Conservation (phyloP, 2,888 invertebrate species). For the Tetrapedia diversipes region DNA sequence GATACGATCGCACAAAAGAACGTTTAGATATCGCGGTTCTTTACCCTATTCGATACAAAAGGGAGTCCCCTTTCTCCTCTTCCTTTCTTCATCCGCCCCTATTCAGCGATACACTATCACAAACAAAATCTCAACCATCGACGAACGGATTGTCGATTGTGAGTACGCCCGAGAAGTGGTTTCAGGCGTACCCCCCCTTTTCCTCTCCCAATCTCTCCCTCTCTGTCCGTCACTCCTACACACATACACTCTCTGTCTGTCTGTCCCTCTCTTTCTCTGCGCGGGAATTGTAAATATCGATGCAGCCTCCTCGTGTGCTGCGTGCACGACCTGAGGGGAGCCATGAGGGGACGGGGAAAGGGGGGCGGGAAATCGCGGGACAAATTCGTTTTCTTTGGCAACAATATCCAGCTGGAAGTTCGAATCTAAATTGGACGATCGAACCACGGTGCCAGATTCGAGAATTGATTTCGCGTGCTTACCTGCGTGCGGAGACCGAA, state of each 20-base stretch:
- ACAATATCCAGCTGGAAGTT: conserved; percentile 45
- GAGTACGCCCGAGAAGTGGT: conserved; percentile 52
- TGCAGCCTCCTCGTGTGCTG: conserved; percentile 26
- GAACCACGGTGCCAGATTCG: conserved; percentile 11
- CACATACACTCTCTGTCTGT: too few species aligned
- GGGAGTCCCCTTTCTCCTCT: background rate
- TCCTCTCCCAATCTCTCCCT: too few species aligned
- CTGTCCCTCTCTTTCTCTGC: too few species aligned
- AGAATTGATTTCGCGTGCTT: conserved; percentile 27
- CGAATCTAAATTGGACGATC: conserved; percentile 53
- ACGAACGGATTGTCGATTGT: conserved; percentile 60
- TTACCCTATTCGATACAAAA: background rate
- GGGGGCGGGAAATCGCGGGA: conserved; percentile 8
- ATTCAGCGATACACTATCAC: conserved; percentile 26
- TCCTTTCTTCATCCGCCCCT: background rate
- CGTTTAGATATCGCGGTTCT: background rate
- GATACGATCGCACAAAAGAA: background rate
- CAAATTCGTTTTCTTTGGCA: conserved; percentile 48
- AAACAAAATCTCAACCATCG: conserved; percentile 43
- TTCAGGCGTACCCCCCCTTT: conserved; percentile 31
- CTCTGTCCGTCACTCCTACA: too few species aligned
- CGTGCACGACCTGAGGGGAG: background rate
- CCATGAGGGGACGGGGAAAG: background rate
- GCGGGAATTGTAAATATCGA: conserved; percentile 53
- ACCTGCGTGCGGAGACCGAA: too few species aligned